Evolutionary conservation across 2,888 invertebrate species (phyloP).

Genomic region (Alitta virens): DNA sequence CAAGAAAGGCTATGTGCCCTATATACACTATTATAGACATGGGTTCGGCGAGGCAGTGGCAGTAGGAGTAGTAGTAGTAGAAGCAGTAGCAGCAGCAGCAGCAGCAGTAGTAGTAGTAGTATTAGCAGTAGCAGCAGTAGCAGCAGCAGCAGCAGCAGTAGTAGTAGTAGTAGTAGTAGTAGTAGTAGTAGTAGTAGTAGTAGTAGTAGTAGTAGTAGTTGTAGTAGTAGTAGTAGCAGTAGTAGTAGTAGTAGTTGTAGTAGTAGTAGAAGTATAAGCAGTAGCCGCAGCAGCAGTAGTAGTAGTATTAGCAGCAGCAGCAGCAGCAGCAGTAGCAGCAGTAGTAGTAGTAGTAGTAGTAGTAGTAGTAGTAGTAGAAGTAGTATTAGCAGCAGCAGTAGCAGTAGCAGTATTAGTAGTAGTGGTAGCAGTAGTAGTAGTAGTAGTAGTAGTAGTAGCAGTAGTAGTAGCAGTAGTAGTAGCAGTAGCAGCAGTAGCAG

Average conservation of each 20-base stretch:
- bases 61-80: too few species aligned
- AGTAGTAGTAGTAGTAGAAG: neutral
- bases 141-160: neutral
- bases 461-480: constrained; percentile 1
- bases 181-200: constrained; percentile 6
- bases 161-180: constrained; percentile 5
- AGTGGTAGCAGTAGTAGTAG: neutral
- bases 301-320: too few species aligned
- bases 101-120: too few species aligned
- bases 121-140: neutral
- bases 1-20: too few species aligned
- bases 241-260: constrained; percentile 7
- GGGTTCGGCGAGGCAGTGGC: too few species aligned
- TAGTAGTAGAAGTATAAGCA: constrained; percentile 11
- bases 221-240: constrained; percentile 9
- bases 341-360: constrained; percentile 4
- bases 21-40: too few species aligned
- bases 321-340: constrained; percentile 1
- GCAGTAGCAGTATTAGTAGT: too few species aligned
- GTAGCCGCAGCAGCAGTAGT: too few species aligned
- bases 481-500: constrained; percentile 1
- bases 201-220: constrained; percentile 2
- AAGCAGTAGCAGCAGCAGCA: too few species aligned
- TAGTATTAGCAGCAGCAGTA: too few species aligned
- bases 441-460: constrained; percentile 1